phyloP scores from a whole-genome alignment of 2,797 vertebrate genomes.

The Pyrrhura leucotis region DNA sequence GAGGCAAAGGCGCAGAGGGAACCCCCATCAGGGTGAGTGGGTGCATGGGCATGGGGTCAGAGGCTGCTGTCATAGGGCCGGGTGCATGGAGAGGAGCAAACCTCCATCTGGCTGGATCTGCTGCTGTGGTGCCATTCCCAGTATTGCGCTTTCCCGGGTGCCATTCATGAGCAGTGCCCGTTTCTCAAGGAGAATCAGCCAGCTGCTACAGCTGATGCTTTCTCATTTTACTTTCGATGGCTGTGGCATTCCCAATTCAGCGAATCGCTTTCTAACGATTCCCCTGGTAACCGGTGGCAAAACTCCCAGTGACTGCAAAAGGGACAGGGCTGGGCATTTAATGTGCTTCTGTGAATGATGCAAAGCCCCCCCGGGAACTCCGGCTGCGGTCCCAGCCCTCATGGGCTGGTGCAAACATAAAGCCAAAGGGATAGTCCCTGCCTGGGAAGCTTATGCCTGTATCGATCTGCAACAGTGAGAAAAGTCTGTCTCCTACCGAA shows the following conservation, averaged over 20 bases:
- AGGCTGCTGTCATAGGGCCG: background rate
- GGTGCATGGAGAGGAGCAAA: rapidly evolving
- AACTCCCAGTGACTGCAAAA: background rate
- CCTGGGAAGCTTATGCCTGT: background rate
- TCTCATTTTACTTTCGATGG: background rate
- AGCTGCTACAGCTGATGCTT: conserved; percentile 14
- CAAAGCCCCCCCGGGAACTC: rapidly evolving
- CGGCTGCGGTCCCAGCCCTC: background rate
- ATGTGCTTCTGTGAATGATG: rapidly evolving
- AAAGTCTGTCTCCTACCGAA: background rate
- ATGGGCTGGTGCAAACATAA: background rate
- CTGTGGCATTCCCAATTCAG: background rate
- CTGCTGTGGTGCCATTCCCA: background rate
- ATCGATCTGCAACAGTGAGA: background rate
- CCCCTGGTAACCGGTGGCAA: background rate
- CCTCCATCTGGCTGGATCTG: background rate
- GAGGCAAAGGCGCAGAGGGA: background rate
- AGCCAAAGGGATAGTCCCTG: background rate
- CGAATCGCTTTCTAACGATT: background rate
- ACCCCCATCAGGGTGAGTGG: rapidly evolving
- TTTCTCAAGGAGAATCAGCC: background rate
- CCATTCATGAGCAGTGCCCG: background rate
- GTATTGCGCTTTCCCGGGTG: background rate
- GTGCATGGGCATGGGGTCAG: rapidly evolving
- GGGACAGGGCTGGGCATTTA: background rate